Evolutionary conservation across 2,888 invertebrate species (phyloP), one percentile per base, ranked within the genome.

Genomic region (Stictocephala bisonia): DNA sequence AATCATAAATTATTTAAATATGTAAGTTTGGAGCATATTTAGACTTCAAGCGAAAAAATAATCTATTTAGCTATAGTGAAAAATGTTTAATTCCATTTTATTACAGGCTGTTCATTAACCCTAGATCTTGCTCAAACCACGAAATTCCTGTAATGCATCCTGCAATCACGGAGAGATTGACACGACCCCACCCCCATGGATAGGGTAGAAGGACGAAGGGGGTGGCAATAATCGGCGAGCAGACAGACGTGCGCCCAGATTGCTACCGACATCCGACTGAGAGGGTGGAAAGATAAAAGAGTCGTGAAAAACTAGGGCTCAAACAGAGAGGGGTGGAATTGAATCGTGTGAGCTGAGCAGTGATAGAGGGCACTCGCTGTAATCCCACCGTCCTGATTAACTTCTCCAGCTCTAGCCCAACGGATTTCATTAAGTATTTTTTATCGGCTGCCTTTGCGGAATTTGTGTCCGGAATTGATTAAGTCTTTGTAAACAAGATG

Each of bases 351-450:
- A 60, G 60, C 64, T 35, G 35, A 60, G 60, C 64, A 64, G 18
- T 44, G 64, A 64, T 27, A 64, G 41, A 64, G 64, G 64, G 64
- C 44, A 29, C 40, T 60, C 15, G n/a, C n/a, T 9, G 41, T 44
- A 64, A 44, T 44, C 64, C 64, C n/a, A 24, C n/a, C n/a, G 41
- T 20, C 13, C 64, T 64, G 64, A 64, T 64, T 64, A 64, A 64
- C 41, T 44, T 24, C 44, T 27, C 64, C 44, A 44, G n/a, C 44
- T n/a, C 44, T 44, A 26, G 13, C 44, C 22, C 15, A 44, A 20
- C 13, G 60, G 64, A 64, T 64, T 64, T 64, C 64, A 64, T 64
- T 64, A 64, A 64, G 64, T 40, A 44, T 64, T 64, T 64, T 64
- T 64, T 64, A 64, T 64, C 64, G 64, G 64, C n/a, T 44, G 64